Conservation (phyloP, 2,888 invertebrate species). For the Apotomis betuletana region DNA sequence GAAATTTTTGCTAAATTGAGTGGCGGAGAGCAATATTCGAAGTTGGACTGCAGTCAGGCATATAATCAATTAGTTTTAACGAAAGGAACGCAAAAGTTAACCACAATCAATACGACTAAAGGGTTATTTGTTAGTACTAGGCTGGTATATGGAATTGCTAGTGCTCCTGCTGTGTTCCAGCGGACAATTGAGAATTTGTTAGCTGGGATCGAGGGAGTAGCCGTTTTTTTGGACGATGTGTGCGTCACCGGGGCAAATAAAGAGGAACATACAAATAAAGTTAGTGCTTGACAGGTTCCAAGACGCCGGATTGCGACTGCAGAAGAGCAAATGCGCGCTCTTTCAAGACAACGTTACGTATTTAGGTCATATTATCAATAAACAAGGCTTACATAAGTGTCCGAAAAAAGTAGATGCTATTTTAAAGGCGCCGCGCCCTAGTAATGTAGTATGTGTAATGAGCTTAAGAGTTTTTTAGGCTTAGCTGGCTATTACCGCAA, state of each 20-base stretch:
- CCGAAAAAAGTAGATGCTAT: no score
- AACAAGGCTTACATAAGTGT: conserved; percentile 9
- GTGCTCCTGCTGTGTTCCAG: background rate
- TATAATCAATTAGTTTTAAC: no score
- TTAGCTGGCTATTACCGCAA: no score
- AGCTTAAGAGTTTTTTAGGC: no score
- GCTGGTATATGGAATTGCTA: background rate
- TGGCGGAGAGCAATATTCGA: no score
- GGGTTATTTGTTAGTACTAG: background rate
- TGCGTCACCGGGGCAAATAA: background rate
- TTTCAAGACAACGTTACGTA: no score
- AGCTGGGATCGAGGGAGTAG: background rate
- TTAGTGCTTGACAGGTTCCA: background rate
- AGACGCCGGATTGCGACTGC: conserved; percentile 2
- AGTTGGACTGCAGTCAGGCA: no score
- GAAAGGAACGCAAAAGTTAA: background rate
- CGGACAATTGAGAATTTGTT: background rate
- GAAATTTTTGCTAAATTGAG: no score
- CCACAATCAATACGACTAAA: conserved; percentile 1
- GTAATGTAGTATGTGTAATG: no score
- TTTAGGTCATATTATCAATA: no score
- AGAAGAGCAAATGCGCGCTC: no score
- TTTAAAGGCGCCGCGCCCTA: no score
- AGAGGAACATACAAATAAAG: background rate
- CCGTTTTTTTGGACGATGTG: background rate